Percentiles rank a stretch among this genome's conserved stretches.
Evolutionary conservation across 2,113 vertebrate genomes (phyloP).

Genomic region (Oncorhynchus kisutch): DNA sequence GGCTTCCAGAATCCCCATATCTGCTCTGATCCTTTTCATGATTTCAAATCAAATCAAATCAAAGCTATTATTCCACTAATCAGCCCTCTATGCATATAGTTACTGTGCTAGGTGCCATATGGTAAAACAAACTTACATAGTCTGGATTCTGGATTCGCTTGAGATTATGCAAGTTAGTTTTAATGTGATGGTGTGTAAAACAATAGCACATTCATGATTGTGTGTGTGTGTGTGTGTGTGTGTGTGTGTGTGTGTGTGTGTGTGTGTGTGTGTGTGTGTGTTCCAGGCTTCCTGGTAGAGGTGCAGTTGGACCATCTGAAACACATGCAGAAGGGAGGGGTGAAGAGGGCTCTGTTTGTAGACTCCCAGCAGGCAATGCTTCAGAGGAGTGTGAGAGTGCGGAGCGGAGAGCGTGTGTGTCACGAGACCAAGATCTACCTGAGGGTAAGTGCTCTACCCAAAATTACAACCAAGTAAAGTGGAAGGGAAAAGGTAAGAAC

Average conservation of each 20-base stretch:
- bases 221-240: conserved; percentile 6
- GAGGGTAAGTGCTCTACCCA: conserved; percentile 65
- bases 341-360: conserved; percentile 82
- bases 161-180: conserved; percentile 19
- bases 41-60: background rate
- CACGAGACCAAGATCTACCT: conserved; percentile 83
- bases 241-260: conserved; percentile 9
- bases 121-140: conserved; percentile 24
- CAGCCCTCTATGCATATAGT: conserved; percentile 21
- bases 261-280: conserved; percentile 8
- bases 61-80: conserved; percentile 44
- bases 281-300: conserved; percentile 83
- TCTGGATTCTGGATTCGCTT: conserved; percentile 28
- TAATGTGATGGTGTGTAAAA: conserved; percentile 17
- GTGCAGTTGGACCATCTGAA: conserved; percentile 85
- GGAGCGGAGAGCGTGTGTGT: conserved; percentile 74
- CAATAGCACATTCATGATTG: conserved; percentile 33
- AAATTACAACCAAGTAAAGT: too few relatives aligned
- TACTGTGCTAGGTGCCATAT: conserved; percentile 6
- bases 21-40: conserved; percentile 11
- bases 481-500: too few relatives aligned
- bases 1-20: conserved; percentile 1
- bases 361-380: conserved; percentile 75
- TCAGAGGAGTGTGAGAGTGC: conserved; percentile 68
- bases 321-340: conserved; percentile 83